Evolutionary conservation across 1,140 invertebrate genomes (phyloP), one percentile per base, ranked within the genome.

Genomic region (Littorina saxatilis): DNA sequence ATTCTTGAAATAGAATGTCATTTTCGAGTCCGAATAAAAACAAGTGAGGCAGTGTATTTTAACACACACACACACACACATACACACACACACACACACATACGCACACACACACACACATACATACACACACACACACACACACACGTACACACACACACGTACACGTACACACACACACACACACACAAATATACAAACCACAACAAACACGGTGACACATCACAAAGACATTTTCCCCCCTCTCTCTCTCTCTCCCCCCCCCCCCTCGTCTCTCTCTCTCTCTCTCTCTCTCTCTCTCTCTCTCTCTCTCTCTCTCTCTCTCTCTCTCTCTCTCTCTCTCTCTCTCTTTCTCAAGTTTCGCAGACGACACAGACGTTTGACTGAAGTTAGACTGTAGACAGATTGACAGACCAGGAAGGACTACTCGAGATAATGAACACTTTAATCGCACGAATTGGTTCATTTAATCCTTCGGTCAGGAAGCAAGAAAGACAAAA

Each of bases 11-110:
- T n/a, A n/a, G n/a, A n/a, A n/a, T n/a, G n/a, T n/a, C n/a, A n/a
- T n/a, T n/a, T n/a, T n/a, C n/a, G n/a, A n/a, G n/a, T n/a, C n/a
- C n/a, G n/a, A n/a, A n/a, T n/a, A n/a, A n/a, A n/a, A n/a, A n/a
- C n/a, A n/a, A n/a, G n/a, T n/a, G n/a, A n/a, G n/a, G n/a, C n/a
- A n/a, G n/a, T n/a, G n/a, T n/a, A n/a, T 5, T n/a, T 23, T n/a
- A n/a, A n/a, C n/a, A n/a, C n/a, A n/a, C n/a, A n/a, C n/a, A n/a
- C n/a, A n/a, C n/a, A n/a, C 61, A 63, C 27, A 32, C 27, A 63
- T 4, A 63, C 61, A 63, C 61, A 63, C 61, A 63, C 61, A 63
- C 61, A 63, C 61, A 63, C 61, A 63, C 61, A 63, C 61, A 32
- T 29, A 63, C 61, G 29, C 61, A 63, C 61, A 32, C 20, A 58